Evolutionary conservation across 2,797 vertebrate species (phyloP).

Genomic region (Hybognathus amarus): DNA sequence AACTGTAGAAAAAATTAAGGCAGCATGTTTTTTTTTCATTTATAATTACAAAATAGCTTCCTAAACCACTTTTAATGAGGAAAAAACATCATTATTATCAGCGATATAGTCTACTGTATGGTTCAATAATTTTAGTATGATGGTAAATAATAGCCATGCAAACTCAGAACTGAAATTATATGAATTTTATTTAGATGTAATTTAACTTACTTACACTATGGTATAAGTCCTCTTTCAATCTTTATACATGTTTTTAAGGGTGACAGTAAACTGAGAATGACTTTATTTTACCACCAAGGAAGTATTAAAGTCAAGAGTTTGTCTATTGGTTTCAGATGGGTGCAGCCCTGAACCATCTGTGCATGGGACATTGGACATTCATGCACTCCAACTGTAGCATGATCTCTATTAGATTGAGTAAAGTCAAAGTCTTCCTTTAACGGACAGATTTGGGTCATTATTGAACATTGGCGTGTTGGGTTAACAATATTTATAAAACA

Average conservation of each 20-base stretch:
- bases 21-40: neutral
- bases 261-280: conserved; percentile 36
- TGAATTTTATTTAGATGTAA: neutral
- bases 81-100: neutral
- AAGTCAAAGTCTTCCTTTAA: neutral
- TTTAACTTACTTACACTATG: neutral
- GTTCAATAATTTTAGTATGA: neutral
- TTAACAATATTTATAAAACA: neutral
- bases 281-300: conserved; percentile 50
- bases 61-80: neutral
- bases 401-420: conserved; percentile 18
- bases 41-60: neutral
- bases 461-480: neutral
- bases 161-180: neutral
- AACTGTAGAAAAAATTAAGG: too few species aligned
- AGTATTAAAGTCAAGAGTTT: conserved; percentile 43
- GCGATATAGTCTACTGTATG: neutral
- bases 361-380: conserved; percentile 13
- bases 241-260: neutral
- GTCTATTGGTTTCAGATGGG: conserved; percentile 57
- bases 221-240: neutral
- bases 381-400: conserved; percentile 1
- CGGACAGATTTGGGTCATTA: conserved; percentile 2
- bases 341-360: conserved; percentile 14
- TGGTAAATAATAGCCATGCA: neutral